Conservation (phyloP, 2,888 invertebrate species). For the Temnothorax rugatulus region DNA sequence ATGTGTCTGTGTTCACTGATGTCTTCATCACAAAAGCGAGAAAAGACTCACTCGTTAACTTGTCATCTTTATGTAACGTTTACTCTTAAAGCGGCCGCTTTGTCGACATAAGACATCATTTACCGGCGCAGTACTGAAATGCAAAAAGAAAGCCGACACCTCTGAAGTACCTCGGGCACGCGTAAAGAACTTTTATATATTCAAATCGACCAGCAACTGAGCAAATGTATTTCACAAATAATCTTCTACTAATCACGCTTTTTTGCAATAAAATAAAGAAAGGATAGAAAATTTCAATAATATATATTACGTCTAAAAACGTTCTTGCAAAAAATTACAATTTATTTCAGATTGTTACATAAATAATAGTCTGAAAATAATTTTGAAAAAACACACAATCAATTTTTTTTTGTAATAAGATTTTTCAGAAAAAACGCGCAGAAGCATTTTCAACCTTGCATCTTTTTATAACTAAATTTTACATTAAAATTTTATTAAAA, state of each 20-base stretch:
- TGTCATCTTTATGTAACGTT: conserved; percentile 58
- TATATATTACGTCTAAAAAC: background rate
- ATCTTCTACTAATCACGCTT: conserved; percentile 15
- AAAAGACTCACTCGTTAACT: conserved; percentile 58
- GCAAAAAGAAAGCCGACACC: conserved; percentile 39
- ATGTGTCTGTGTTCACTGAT: background rate
- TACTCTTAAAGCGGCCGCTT: conserved; percentile 46
- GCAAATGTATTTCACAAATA: conserved; percentile 15
- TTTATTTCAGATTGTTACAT: background rate
- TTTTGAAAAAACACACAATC: background rate
- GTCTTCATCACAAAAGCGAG: conserved; percentile 31
- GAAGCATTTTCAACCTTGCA: background rate
- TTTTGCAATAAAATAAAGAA: background rate
- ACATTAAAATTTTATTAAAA: conserved; percentile 29
- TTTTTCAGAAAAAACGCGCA: background rate
- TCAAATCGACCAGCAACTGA: conserved; percentile 24
- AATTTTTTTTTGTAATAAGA: background rate
- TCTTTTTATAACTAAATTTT: background rate
- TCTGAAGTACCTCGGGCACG: conserved; percentile 3
- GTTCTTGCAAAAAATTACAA: background rate
- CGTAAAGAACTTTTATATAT: conserved; percentile 41
- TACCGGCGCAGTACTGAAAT: conserved; percentile 50
- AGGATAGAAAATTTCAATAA: background rate
- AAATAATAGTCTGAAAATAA: background rate
- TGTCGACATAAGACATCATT: conserved; percentile 55